Evolutionary conservation across 1,140 invertebrate genomes (phyloP).

Genomic region (Pachyrhynchus sulphureomaculatus): DNA sequence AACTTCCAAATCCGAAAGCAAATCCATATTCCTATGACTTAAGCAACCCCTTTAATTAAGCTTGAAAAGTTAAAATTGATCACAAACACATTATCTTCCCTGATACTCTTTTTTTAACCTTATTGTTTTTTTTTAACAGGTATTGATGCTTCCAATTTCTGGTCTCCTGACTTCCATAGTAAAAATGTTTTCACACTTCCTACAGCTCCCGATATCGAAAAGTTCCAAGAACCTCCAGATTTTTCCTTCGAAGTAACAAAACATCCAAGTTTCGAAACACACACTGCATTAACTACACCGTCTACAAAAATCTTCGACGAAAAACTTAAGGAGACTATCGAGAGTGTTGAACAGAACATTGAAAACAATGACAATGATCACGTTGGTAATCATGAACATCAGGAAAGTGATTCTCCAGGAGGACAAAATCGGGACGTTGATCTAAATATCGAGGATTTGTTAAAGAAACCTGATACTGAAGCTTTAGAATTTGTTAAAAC

Average conservation of each 20-base stretch:
- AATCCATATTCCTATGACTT: too few species aligned
- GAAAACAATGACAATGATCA: slow-evolving; percentile 21
- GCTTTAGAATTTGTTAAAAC: slow-evolving; percentile 31
- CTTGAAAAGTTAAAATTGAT: too few species aligned
- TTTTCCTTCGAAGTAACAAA: slow-evolving; percentile 16
- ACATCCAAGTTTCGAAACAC: slow-evolving; percentile 11
- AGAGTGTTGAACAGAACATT: slow-evolving; percentile 38
- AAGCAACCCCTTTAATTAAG: too few species aligned
- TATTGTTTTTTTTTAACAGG: too few species aligned
- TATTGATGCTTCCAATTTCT: background rate
- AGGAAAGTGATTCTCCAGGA: slow-evolving; percentile 21
- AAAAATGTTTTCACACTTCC: slow-evolving; percentile 10
- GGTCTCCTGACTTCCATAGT: slow-evolving; percentile 10
- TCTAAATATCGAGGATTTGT: slow-evolving; percentile 8
- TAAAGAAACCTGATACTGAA: slow-evolving; percentile 10
- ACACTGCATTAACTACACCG: slow-evolving; percentile 42
- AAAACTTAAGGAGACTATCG: slow-evolving; percentile 38
- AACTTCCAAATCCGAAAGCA: too few species aligned
- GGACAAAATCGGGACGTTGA: slow-evolving; percentile 1
- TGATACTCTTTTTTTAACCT: too few species aligned
- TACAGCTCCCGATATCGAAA: slow-evolving; percentile 39
- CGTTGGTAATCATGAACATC: slow-evolving; percentile 27
- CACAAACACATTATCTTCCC: too few species aligned
- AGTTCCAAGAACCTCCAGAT: slow-evolving; percentile 27
- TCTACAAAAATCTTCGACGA: slow-evolving; percentile 38